Percentiles rank a stretch among this genome's conserved stretches.
phyloP scores from a whole-genome alignment of 2,888 invertebrate genomes.

The Netelia melanura region DNA sequence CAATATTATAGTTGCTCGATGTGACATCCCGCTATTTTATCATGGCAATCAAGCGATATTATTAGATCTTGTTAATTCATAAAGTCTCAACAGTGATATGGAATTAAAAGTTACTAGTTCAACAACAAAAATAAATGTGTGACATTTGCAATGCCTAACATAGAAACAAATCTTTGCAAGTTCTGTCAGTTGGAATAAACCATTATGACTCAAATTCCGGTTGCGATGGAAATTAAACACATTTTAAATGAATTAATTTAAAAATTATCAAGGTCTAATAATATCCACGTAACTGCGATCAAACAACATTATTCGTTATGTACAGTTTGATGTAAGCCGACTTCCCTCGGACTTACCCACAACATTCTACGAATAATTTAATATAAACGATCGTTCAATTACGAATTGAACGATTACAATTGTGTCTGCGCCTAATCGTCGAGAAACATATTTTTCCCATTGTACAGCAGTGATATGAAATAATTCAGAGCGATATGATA shows the following conservation, averaged over 20 bases:
- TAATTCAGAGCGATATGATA: slow-evolving; percentile 51
- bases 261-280: slow-evolving; percentile 34
- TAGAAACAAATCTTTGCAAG: neutral
- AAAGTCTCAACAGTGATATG: neutral
- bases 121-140: too few species aligned
- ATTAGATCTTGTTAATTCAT: neutral
- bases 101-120: too few species aligned
- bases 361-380: slow-evolving; percentile 45
- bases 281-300: slow-evolving; percentile 47
- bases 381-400: slow-evolving; percentile 52
- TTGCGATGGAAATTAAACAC: neutral
- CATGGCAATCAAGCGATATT: neutral
- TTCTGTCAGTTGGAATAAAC: neutral
- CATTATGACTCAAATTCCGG: neutral
- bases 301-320: slow-evolving; percentile 50
- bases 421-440: slow-evolving; percentile 59
- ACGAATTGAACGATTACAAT: slow-evolving; percentile 59
- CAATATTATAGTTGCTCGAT: neutral
- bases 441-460: slow-evolving; percentile 67
- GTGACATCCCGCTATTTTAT: neutral
- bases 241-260: neutral
- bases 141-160: too few species aligned
- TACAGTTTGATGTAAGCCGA: slow-evolving; percentile 51
- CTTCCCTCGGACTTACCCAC: slow-evolving; percentile 42
- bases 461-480: slow-evolving; percentile 64